Percentiles rank a stretch among this genome's conserved stretches.
Evolutionary conservation across 1,140 invertebrate genomes (phyloP).

Genomic region (Dufourea novaeangliae): DNA sequence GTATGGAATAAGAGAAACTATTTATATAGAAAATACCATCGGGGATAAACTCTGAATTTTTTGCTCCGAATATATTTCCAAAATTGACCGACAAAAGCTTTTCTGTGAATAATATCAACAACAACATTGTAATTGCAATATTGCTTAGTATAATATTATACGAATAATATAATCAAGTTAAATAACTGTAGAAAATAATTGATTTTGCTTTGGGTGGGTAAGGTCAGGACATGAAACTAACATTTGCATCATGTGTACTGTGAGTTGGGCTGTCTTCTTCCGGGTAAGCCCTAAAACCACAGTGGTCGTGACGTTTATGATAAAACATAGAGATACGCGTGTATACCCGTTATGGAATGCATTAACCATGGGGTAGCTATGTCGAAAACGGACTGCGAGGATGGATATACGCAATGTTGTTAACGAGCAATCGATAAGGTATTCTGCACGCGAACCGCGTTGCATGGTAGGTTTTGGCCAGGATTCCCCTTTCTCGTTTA

Average conservation of each 20-base stretch:
- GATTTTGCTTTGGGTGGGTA: not conserved
- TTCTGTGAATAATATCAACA: too few species aligned
- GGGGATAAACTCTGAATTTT: too few species aligned
- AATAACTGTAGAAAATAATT: too few species aligned
- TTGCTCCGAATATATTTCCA: too few species aligned
- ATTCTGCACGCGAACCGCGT: not conserved
- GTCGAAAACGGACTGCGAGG: constrained; percentile 25
- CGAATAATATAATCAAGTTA: too few species aligned
- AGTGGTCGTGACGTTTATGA: constrained; percentile 45
- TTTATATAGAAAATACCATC: too few species aligned
- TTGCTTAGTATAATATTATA: too few species aligned
- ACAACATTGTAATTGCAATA: too few species aligned
- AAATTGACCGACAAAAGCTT: too few species aligned
- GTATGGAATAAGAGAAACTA: too few species aligned
- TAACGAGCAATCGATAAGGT: constrained; percentile 42
- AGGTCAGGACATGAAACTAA: not conserved
- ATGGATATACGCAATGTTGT: constrained; percentile 30
- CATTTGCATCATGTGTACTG: not conserved
- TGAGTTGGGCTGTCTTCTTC: not conserved
- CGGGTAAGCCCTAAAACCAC: not conserved
- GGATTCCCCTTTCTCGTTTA: constrained; percentile 11
- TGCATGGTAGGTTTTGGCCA: constrained; percentile 15
- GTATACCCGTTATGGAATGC: constrained; percentile 24
- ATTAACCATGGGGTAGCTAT: not conserved
- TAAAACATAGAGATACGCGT: constrained; percentile 16